These are phyloP conservation scores for Anoplius nigerrimus DNA, from an alignment of 2,888 invertebrate genomes.

Conservation along the genomic window DNA sequence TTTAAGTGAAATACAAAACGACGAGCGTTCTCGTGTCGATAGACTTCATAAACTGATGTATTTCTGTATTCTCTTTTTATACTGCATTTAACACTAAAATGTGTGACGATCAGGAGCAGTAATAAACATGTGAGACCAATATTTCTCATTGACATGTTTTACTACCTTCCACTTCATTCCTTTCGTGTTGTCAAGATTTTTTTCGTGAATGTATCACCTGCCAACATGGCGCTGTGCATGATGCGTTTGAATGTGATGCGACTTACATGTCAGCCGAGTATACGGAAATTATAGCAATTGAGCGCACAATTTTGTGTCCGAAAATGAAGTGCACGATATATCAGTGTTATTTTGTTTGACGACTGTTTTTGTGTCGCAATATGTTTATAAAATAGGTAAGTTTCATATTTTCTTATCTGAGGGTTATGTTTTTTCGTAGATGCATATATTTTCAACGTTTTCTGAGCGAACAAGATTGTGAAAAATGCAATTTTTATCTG, in stretches of 20 bases:
- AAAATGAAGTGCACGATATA: constrained; percentile 25
- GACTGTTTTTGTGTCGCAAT: neutral
- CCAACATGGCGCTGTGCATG: constrained; percentile 37
- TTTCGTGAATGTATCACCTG: neutral
- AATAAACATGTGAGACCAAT: too few relatives aligned
- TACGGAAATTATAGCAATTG: constrained; percentile 34
- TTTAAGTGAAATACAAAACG: constrained; percentile 22
- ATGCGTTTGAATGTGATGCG: constrained; percentile 15
- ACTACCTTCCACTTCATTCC: too few relatives aligned
- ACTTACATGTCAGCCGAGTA: constrained; percentile 11
- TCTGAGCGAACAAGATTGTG: too few relatives aligned
- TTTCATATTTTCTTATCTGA: neutral
- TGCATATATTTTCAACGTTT: too few relatives aligned
- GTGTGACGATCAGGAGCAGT: constrained; percentile 15
- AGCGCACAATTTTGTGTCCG: constrained; percentile 25
- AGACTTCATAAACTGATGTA: constrained; percentile 35
- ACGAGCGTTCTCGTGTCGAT: constrained; percentile 20
- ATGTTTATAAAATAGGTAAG: neutral
- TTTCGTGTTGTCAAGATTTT: too few relatives aligned
- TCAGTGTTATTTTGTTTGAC: neutral
- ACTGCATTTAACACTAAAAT: constrained; percentile 26
- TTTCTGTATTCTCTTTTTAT: constrained; percentile 44
- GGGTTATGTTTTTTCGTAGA: neutral
- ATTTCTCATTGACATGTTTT: too few relatives aligned
- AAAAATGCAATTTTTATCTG: too few relatives aligned